Evolutionary conservation across 2,113 vertebrate genomes (phyloP), one percentile per base, ranked within the genome.

Genomic region (Cephalopholis sonnerati): DNA sequence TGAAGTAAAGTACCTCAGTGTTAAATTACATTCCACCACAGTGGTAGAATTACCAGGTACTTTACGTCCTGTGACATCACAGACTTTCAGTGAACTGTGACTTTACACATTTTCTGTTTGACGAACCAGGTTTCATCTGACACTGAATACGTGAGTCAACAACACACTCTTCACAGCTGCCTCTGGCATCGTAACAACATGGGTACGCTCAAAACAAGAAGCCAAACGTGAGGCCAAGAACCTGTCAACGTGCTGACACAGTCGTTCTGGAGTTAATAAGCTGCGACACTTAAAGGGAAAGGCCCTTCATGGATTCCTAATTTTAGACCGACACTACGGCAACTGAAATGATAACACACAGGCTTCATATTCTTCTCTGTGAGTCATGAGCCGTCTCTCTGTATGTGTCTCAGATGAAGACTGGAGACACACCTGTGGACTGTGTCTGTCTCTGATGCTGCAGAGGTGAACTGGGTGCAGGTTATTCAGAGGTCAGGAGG

Each of bases 221-320:
- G 70, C 32, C 64, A 54, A 27, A 32, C 11, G n/a, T n/a, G 62
- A 65, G 1, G 83, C 81, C 74, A 77, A 82, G 53, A 84, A 79
- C 1, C 83, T 82, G 78, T 77, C 86, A 63, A 5, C 53, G 32
- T 5, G 64, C 6, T 66, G 29, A 87, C 59, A 20, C 22, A 39
- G 51, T 7, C 59, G 29, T 2, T n/a, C 32, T 0, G 50, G 6
- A 22, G 29, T 29, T 24, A 85, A 70, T 15, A 25, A 4, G 12
- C 22, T 13, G 4, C 3, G 46, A 79, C 74, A 55, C 25, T 9
- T 2, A 4, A 1, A 0, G 46, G 7, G 61, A 9, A 70, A 12
- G 4, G 22, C 20, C n/a, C 0, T 16, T 7, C 44, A 68, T 15
- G 32, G 1, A 41, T 59, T 27, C 11, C 65, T 29, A 57, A 71